A percentile compares a stretch with the other conserved stretches of the same genome.
Conservation (phyloP, 2,113 vertebrate genomes). For the Brienomyrus longianalis region DNA sequence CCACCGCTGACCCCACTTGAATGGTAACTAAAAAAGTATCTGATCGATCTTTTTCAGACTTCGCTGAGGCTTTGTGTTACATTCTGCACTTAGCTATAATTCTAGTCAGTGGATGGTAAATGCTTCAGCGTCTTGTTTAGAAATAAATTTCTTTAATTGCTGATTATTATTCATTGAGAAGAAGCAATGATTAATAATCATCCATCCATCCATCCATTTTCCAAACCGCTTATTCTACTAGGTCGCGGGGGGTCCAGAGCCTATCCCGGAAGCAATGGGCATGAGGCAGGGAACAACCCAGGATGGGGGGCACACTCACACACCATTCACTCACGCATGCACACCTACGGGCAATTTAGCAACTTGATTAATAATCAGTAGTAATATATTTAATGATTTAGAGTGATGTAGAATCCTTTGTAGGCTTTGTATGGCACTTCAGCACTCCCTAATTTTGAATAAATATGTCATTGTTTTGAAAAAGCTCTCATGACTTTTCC, state of each 20-base stretch:
- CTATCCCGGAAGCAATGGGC: too few species aligned
- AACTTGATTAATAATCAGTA: neutral
- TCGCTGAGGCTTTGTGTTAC: neutral
- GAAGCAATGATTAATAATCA: neutral
- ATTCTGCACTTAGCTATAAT: neutral
- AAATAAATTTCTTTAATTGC: conserved; percentile 10
- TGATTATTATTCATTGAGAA: neutral
- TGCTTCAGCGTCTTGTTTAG: conserved; percentile 17
- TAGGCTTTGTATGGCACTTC: neutral
- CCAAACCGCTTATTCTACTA: too few species aligned
- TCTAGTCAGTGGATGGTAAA: neutral
- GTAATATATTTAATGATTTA: neutral
- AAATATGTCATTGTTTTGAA: neutral
- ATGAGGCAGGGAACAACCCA: too few species aligned
- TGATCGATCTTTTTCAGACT: neutral
- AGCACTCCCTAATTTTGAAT: neutral
- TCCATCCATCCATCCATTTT: too few species aligned
- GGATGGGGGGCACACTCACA: too few species aligned
- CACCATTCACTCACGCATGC: too few species aligned
- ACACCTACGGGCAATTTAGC: too few species aligned
- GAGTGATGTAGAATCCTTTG: neutral
- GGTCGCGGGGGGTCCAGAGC: too few species aligned
- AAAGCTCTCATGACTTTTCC: neutral
- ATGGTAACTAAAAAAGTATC: neutral
- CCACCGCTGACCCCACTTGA: too few species aligned